These are phyloP conservation scores for Chaetorhynchus papuensis DNA, from an alignment of 2,113 vertebrate species.

Conservation along the genomic window DNA sequence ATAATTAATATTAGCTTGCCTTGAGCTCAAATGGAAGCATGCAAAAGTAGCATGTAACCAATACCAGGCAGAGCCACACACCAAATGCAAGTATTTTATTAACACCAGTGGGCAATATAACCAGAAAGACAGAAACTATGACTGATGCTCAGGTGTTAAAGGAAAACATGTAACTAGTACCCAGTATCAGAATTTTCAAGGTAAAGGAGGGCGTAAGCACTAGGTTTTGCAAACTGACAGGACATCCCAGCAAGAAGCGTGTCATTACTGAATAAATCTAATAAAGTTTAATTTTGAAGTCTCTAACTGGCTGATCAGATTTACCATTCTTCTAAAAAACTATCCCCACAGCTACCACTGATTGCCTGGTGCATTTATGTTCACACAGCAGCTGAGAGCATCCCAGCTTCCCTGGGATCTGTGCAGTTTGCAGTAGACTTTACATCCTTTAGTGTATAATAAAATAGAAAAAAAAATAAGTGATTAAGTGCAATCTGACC, in stretches of 20 bases:
- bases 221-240: not conserved
- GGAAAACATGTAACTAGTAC: not conserved
- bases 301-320: not conserved
- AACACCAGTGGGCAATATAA: not conserved
- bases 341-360: not conserved
- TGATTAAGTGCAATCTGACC: not conserved
- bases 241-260: not conserved
- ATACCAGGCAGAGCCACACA: not conserved
- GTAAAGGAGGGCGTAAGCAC: not conserved
- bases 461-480: not conserved
- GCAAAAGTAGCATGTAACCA: not conserved
- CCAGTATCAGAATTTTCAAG: not conserved
- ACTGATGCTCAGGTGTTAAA: not conserved
- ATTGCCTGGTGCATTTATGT: not conserved
- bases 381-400: not conserved
- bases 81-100: not conserved
- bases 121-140: not conserved
- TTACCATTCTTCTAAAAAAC: not conserved
- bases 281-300: not conserved
- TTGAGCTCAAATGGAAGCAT: not conserved
- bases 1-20: not conserved
- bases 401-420: not conserved
- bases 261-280: not conserved
- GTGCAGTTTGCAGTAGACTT: not conserved
- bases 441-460: not conserved